A percentile compares a stretch with the other conserved stretches of the same genome.
Conservation (phyloP, 2,888 invertebrate species). For the Osmoderma eremita region DNA sequence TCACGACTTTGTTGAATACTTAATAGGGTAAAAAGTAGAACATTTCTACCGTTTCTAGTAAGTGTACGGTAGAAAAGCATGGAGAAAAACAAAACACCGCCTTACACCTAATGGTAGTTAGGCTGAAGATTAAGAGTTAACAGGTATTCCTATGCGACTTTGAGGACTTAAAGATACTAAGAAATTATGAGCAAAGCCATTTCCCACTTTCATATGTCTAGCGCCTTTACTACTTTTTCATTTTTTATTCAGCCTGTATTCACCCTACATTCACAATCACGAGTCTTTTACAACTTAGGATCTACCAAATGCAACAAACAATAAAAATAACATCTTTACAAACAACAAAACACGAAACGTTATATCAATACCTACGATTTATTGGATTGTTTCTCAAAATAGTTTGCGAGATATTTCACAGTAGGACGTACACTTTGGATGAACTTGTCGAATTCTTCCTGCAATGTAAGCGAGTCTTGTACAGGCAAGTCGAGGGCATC, state of each 20-base stretch:
- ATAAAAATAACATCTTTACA: constrained; percentile 5
- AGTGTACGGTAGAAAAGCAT: too few relatives aligned
- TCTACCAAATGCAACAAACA: not conserved
- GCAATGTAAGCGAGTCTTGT: not conserved
- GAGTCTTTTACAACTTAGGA: constrained; percentile 5
- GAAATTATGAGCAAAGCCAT: too few relatives aligned
- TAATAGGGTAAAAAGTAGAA: too few relatives aligned
- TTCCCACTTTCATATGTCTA: too few relatives aligned
- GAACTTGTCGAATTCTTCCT: constrained; percentile 3
- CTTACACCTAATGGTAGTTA: too few relatives aligned
- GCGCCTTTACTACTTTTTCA: too few relatives aligned
- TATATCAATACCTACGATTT: not conserved
- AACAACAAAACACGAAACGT: constrained; percentile 14
- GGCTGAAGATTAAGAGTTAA: too few relatives aligned
- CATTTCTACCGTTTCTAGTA: too few relatives aligned
- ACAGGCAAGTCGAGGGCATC: not conserved
- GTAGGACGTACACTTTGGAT: not conserved
- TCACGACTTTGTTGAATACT: too few relatives aligned
- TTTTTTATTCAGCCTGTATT: not conserved
- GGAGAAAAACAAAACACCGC: too few relatives aligned
- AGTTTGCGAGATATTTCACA: not conserved
- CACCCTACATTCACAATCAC: not conserved
- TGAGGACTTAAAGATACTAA: too few relatives aligned
- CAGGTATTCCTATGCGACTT: too few relatives aligned
- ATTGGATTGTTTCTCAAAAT: not conserved